Evolutionary conservation across 1,140 invertebrate genomes (phyloP), one percentile per base, ranked within the genome.

Genomic region (Pentalonia nigronervosa): DNA sequence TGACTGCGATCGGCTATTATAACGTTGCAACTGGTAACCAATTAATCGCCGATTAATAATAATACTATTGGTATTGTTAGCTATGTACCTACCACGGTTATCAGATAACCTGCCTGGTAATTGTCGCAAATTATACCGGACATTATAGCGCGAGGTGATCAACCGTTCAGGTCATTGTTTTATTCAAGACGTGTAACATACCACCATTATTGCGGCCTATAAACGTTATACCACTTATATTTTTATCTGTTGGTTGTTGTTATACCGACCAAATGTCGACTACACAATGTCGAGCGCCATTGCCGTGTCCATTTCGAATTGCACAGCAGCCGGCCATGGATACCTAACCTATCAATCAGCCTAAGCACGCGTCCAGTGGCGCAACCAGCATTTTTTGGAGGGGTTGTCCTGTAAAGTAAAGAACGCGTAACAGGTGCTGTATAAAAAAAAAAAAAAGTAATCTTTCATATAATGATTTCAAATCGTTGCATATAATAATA

Each of bases 101-200:
- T 67, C 60, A n/a, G 60, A 6, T 67, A 34, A 67, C 60, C 41
- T 4, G 41, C 41, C 60, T 17, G 60, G 6, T 76, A 76, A 76
- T 34, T n/a, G 60, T 76, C n/a, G 60, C 6, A 76, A 76, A 76
- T 76, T n/a, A 41, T 41, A 76, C 60, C 60, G 60, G 60, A 76
- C n/a, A 76, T 17, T 67, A n/a, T 76, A n/a, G 30, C 60, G n/a
- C 60, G 30, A n/a, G n/a, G 60, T 76, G 60, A 76, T 76, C 60
- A 76, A 76, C 60, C 60, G 60, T 76, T n/a, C 60, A n/a, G 60
- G 30, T n/a, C 60, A 76, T 76, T 76, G 60, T 76, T 76, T 76
- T n/a, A 76, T 76, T 76, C 11, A n/a, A 76, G 4, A n/a, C 60
- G 60, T 76, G 60, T 34, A 76, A 76, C 14, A 14, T 4, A n/a